These are phyloP conservation scores for Hyles vespertilio DNA, from an alignment of 1,140 invertebrate species.

Conservation along the genomic window DNA sequence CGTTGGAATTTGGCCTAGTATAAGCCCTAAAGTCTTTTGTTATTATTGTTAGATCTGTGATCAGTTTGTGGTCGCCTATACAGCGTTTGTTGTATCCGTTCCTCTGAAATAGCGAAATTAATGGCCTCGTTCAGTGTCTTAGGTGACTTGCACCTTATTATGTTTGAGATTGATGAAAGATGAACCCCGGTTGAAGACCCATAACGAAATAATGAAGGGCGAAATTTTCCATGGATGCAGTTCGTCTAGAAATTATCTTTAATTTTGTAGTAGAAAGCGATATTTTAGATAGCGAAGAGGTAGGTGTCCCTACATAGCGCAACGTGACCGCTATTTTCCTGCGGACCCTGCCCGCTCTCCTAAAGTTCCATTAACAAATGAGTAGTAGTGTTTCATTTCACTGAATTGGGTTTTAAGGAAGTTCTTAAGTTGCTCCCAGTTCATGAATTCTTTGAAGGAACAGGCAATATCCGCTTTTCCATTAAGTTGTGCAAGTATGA, in stretches of 20 bases:
- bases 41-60: neutral
- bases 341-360: constrained; percentile 14
- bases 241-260: constrained; percentile 17
- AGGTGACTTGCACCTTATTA: neutral
- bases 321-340: constrained; percentile 21
- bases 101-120: no score
- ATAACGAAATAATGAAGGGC: constrained; percentile 22
- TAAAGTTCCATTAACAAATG: constrained; percentile 23
- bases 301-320: constrained; percentile 18
- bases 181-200: constrained; percentile 9
- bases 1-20: no score
- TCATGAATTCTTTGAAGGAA: constrained; percentile 15
- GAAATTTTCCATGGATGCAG: constrained; percentile 7
- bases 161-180: constrained; percentile 11
- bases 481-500: constrained; percentile 3
- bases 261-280: constrained; percentile 13
- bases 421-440: constrained; percentile 23
- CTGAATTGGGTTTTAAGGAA: constrained; percentile 27
- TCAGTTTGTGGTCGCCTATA: constrained; percentile 1
- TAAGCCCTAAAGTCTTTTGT: no score
- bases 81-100: neutral
- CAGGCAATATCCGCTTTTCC: constrained; percentile 12
- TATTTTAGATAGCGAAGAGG: constrained; percentile 24
- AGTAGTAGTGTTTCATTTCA: constrained; percentile 24
- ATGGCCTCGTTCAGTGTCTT: no score